Evolutionary conservation across 2,888 invertebrate species (phyloP).

Genomic region (Myathropa florea): DNA sequence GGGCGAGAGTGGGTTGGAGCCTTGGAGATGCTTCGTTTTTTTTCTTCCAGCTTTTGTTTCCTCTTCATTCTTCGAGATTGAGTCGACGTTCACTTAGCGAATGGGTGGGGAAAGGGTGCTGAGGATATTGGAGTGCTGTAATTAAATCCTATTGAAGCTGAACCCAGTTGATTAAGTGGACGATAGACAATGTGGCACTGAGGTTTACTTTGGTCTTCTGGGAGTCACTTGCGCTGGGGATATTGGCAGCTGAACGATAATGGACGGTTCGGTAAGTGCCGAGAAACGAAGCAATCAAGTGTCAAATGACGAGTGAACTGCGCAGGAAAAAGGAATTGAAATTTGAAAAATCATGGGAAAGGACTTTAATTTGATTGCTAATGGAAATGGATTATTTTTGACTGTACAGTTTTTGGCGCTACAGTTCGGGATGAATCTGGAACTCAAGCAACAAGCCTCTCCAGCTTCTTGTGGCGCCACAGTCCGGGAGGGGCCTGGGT

Average conservation of each 20-base stretch:
- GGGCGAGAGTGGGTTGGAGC: background rate
- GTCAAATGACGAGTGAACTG: background rate
- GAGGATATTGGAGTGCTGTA: background rate
- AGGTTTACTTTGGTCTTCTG: background rate
- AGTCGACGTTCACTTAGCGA: background rate
- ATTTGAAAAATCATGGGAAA: background rate
- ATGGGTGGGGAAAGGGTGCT: background rate
- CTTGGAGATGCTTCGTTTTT: background rate
- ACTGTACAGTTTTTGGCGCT: too few species aligned
- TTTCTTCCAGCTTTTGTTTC: background rate
- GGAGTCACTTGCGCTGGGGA: background rate
- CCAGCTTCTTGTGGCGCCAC: too few species aligned
- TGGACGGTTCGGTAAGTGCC: background rate
- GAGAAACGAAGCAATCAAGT: background rate
- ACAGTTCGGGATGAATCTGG: too few species aligned
- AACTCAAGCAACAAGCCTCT: too few species aligned
- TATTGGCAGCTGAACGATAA: background rate
- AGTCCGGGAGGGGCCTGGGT: too few species aligned
- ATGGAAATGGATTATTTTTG: too few species aligned
- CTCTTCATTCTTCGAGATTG: background rate
- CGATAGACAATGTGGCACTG: background rate
- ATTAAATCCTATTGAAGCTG: background rate
- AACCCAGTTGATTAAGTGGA: background rate
- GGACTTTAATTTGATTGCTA: background rate
- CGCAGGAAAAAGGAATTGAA: background rate